phyloP scores from a whole-genome alignment of 2,797 vertebrate genomes.

The Danio jaintianensis region DNA sequence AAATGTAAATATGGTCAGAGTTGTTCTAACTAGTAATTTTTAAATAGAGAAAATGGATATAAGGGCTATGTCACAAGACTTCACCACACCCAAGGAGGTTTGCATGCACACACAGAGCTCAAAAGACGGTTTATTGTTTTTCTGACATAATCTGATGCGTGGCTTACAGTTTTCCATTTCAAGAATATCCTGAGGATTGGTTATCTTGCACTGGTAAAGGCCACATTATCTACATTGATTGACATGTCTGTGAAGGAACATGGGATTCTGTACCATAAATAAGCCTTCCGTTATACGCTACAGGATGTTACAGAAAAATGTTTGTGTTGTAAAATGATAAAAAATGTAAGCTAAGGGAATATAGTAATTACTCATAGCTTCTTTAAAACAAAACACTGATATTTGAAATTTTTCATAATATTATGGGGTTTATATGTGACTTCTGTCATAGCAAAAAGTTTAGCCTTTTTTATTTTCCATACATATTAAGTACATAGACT shows the following conservation, averaged over 20 bases:
- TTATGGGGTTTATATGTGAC: not conserved
- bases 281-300: not conserved
- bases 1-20: not conserved
- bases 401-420: not conserved
- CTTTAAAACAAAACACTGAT: not conserved
- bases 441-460: not conserved
- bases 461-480: not conserved
- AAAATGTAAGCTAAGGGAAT: not conserved
- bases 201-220: not conserved
- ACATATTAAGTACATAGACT: too few relatives aligned
- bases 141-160: not conserved
- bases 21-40: conserved; percentile 6
- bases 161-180: not conserved
- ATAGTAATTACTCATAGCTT: too few relatives aligned
- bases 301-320: not conserved
- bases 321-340: not conserved
- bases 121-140: not conserved
- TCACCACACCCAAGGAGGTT: not conserved
- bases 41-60: conserved; percentile 5
- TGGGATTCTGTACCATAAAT: not conserved
- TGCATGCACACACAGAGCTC: not conserved
- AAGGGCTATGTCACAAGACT: not conserved
- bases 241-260: not conserved
- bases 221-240: not conserved
- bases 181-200: not conserved